Conservation (phyloP, 1,140 invertebrate genomes). For the Goniozus legneri region DNA sequence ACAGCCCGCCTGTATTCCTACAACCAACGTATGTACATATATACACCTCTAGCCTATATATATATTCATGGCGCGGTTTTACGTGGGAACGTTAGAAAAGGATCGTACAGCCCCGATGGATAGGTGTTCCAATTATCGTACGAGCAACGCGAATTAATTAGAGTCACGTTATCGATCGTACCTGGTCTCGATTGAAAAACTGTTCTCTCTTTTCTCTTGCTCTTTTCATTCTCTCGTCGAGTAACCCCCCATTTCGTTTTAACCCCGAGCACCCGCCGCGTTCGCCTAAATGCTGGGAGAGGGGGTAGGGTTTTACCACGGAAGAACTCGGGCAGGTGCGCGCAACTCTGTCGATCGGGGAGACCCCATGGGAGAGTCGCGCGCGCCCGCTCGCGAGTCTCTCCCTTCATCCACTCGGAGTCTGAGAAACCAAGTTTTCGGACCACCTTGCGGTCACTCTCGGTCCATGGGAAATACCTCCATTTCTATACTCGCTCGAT, state of each 20-base stretch:
- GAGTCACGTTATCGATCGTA: neutral
- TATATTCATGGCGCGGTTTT: too few species aligned
- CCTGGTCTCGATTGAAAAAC: too few species aligned
- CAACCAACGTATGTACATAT: too few species aligned
- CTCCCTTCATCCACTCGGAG: too few species aligned
- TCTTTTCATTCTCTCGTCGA: too few species aligned
- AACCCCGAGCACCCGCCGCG: too few species aligned
- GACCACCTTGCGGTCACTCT: slow-evolving; percentile 23
- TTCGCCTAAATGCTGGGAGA: neutral
- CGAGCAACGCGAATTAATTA: slow-evolving; percentile 3
- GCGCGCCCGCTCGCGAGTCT: neutral
- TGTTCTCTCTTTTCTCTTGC: too few species aligned
- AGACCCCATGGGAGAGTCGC: neutral
- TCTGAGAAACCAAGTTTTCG: neutral
- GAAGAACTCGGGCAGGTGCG: neutral
- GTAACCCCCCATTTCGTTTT: too few species aligned
- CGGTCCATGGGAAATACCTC: slow-evolving; percentile 25
- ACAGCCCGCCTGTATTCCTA: too few species aligned
- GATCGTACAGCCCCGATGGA: neutral
- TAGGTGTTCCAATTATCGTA: neutral
- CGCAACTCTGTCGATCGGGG: neutral
- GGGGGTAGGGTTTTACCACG: neutral
- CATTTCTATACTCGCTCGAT: slow-evolving; percentile 1
- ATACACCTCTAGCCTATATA: too few species aligned
- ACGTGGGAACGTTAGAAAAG: slow-evolving; percentile 10